Conservation (phyloP, 2,113 vertebrate genomes). For the Typhlomys cinereus region DNA sequence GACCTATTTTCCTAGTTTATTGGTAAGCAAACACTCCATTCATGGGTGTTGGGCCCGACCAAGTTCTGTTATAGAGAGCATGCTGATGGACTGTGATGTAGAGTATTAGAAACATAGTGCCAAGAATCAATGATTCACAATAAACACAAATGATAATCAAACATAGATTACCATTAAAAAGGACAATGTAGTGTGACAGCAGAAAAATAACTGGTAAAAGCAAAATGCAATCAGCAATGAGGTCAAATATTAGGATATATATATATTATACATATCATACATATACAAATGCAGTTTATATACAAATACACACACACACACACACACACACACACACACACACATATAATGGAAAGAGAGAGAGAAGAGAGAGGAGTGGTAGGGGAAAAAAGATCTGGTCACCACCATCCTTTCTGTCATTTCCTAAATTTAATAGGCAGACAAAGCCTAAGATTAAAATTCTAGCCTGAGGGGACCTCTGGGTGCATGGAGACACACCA, state of each 20-base stretch:
- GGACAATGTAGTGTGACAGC: not conserved
- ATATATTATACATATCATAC: no score
- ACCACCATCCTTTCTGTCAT: not conserved
- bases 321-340: not conserved
- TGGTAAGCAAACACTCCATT: slow-evolving; percentile 17
- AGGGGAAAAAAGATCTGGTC: not conserved
- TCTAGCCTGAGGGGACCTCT: not conserved
- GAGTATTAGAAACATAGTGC: not conserved
- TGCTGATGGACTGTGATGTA: slow-evolving; percentile 6
- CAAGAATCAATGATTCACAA: slow-evolving; percentile 27
- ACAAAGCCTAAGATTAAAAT: slow-evolving; percentile 8
- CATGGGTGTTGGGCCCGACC: not conserved
- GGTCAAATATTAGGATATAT: not conserved
- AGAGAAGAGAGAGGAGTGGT: not conserved
- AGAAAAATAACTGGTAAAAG: slow-evolving; percentile 31
- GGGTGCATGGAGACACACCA: not conserved
- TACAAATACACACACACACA: not conserved
- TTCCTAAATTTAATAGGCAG: slow-evolving; percentile 35
- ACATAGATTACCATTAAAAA: not conserved
- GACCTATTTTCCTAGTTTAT: not conserved
- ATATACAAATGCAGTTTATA: not conserved
- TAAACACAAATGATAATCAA: slow-evolving; percentile 3
- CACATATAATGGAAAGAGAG: not conserved
- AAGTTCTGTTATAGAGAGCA: not conserved
- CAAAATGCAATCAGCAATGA: slow-evolving; percentile 8